Evolutionary conservation across 2,113 vertebrate genomes (phyloP), one percentile per base, ranked within the genome.

Genomic region (Brevimyrus niger): DNA sequence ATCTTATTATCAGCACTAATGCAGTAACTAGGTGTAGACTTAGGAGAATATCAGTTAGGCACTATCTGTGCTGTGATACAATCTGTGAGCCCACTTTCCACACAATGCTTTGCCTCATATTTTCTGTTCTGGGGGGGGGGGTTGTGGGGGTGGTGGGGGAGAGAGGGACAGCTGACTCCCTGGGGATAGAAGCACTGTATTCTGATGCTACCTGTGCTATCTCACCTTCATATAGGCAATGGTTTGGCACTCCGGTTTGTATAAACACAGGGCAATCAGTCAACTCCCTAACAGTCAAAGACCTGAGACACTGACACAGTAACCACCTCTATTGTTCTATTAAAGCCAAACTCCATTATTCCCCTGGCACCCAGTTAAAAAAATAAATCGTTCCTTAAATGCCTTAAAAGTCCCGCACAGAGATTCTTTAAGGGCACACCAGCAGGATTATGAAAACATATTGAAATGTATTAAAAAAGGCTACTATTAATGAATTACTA

Each of bases 321-420:
- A 92, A 92, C 92, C 94, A 94, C 93, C 91, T 46, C 91, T 91
- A 88, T 94, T 94, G 95, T 95, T 94, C 95, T 94, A 94, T 95
- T 94, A 95, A 94, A 95, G 94, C 92, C 93, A 93, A 94, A 94
- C 94, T 94, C 92, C 86, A 87, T 90, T 95, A 93, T 95, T 96
- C 95, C 93, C 89, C 93, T 94, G 95, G 10, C 27, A 31, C 27
- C n/a, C 11, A 69, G 3, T 44, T 93, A 95, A 96, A 95, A 86
- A 19, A 42, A n/a, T n/a, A 61, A n/a, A 55, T 27, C 9, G 4
- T 8, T 5, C n/a, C 27, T 15, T 44, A 19, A 42, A 73, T n/a
- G 50, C 38, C 27, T 42, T 46, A 31, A 58, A 17, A 31, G 50
- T 27, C 88, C 50, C 19, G 46, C 76, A 1, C 0, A 83, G 35